Evolutionary conservation across 37 sponge, comb jelly and placozoan species (phyloP).

Genomic region (Petrosia ficiformis): DNA sequence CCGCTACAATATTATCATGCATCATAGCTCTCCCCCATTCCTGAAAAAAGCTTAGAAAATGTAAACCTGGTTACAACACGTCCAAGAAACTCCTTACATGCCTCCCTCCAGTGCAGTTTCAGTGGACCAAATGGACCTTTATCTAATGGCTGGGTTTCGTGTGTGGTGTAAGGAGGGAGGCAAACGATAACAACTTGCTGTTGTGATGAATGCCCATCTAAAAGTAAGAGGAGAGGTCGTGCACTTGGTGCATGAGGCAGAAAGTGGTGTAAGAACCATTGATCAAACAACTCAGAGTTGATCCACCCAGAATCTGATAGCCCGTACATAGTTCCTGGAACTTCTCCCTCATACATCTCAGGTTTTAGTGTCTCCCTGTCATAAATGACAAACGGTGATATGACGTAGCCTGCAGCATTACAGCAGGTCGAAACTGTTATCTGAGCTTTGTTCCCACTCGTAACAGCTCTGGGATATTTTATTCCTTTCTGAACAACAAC

Average conservation of each 20-base stretch:
- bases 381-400: constrained; percentile 7
- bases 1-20: too few relatives aligned
- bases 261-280: constrained; percentile 29
- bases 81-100: too few relatives aligned
- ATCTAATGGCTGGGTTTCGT: background rate
- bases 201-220: constrained; percentile 35
- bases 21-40: too few relatives aligned
- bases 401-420: background rate
- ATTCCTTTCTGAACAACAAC: background rate
- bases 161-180: constrained; percentile 36
- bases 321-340: constrained; percentile 31
- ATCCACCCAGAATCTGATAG: constrained; percentile 36
- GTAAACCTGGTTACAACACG: too few relatives aligned
- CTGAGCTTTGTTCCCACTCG: background rate
- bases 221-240: constrained; percentile 16
- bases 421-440: constrained; percentile 16
- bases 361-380: background rate
- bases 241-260: constrained; percentile 6
- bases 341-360: constrained; percentile 10
- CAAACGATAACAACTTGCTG: constrained; percentile 15
- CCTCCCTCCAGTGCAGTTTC: too few relatives aligned
- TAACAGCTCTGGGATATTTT: background rate
- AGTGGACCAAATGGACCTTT: background rate
- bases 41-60: too few relatives aligned
- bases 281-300: constrained; percentile 16